Evolutionary conservation across 2,113 vertebrate species (phyloP).

Genomic region (Barbus barbus): DNA sequence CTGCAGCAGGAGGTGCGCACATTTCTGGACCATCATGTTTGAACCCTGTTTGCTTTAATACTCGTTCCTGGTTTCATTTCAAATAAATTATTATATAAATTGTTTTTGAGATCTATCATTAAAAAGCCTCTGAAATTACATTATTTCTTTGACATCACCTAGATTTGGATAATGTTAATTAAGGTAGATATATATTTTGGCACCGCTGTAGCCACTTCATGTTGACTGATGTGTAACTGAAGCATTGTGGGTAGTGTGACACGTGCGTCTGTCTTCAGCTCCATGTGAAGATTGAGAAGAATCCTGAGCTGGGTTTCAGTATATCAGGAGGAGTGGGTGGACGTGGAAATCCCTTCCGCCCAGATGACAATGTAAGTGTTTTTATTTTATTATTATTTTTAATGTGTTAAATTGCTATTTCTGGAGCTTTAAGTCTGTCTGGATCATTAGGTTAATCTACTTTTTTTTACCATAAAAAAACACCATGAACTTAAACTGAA

Average conservation of each 20-base stretch:
- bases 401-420: background rate
- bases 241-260: background rate
- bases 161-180: background rate
- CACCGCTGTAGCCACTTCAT: background rate
- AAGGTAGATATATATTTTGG: background rate
- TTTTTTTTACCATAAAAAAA: no score
- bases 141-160: background rate
- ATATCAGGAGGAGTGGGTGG: slow-evolving; percentile 97
- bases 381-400: no score
- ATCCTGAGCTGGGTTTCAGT: slow-evolving; percentile 98
- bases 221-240: background rate
- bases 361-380: slow-evolving; percentile 88
- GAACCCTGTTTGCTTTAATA: background rate
- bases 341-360: slow-evolving; percentile 94
- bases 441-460: background rate
- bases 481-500: background rate
- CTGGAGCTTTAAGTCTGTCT: no score
- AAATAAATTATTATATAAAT: background rate
- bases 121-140: background rate
- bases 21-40: background rate
- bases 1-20: slow-evolving; percentile 85
- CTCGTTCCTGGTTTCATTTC: background rate
- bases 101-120: background rate
- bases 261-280: slow-evolving; percentile 74
- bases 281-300: slow-evolving; percentile 92